Conservation (phyloP, 2,888 invertebrate species). For the Pristionchus mayeri region DNA sequence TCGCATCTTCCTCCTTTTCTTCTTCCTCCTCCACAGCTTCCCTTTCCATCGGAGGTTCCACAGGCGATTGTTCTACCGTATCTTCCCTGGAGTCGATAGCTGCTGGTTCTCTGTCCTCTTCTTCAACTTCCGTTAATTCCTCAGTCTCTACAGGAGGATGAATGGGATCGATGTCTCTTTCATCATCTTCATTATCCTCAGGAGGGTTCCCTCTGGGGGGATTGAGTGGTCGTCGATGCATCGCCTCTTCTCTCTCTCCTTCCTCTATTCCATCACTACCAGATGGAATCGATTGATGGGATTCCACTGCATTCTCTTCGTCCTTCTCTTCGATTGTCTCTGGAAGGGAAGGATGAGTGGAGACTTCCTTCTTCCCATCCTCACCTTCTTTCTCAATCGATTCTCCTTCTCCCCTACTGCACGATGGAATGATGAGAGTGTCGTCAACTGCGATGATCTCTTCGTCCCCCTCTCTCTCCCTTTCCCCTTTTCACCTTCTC, state of each 20-base stretch:
- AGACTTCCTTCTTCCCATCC: background rate
- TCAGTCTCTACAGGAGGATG: background rate
- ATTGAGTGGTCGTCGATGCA: background rate
- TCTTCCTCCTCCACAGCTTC: background rate
- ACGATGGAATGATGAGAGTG: background rate
- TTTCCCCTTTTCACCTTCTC: background rate
- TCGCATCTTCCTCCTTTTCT: background rate
- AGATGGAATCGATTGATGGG: background rate
- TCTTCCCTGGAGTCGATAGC: background rate
- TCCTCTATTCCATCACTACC: background rate
- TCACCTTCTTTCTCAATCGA: background rate
- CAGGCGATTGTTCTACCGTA: background rate
- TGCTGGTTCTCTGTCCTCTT: too few relatives aligned
- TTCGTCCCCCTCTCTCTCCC: background rate
- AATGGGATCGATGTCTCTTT: too few relatives aligned
- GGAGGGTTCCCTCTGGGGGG: background rate
- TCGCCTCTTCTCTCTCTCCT: background rate
- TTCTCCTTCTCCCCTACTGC: background rate
- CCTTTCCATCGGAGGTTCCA: background rate
- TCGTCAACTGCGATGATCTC: background rate
- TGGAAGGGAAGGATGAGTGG: background rate
- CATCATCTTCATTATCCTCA: background rate
- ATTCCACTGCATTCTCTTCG: conserved; percentile 33
- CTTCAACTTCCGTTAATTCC: background rate
- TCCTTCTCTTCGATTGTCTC: background rate